Percentiles rank a stretch among this genome's conserved stretches.
Evolutionary conservation across 2,888 invertebrate genomes (phyloP).

Genomic region (Sminthurides aquaticus): DNA sequence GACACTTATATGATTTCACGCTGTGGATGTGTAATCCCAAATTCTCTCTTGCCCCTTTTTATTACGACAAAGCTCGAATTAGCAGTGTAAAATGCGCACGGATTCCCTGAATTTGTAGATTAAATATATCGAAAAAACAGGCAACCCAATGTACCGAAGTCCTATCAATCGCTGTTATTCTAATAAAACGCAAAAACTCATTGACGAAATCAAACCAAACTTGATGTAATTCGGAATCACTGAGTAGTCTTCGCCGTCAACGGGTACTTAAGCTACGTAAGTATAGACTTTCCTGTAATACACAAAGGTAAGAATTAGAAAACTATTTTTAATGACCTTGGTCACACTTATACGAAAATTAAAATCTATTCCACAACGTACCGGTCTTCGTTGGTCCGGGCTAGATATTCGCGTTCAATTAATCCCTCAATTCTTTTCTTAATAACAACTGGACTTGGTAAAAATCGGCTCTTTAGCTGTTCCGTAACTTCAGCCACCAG

Average conservation of each 20-base stretch:
- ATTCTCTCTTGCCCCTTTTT: not conserved
- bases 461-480: slow-evolving; percentile 90
- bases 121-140: not conserved
- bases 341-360: not conserved
- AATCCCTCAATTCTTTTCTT: slow-evolving; percentile 99
- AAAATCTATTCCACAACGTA: slow-evolving; percentile 40
- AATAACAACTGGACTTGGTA: slow-evolving; percentile 95
- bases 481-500: slow-evolving; percentile 96
- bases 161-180: not conserved
- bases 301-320: slow-evolving; percentile 17
- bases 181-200: not conserved
- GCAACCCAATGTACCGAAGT: not conserved
- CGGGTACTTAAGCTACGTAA: slow-evolving; percentile 70
- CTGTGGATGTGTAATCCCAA: not conserved
- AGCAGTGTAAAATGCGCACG: not conserved
- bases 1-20: not conserved
- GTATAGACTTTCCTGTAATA: slow-evolving; percentile 78
- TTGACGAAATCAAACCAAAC: not conserved
- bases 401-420: slow-evolving; percentile 97
- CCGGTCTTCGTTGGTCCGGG: slow-evolving; percentile 89
- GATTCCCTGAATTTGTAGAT: not conserved
- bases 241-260: not conserved
- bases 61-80: not conserved
- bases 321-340: not conserved
- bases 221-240: not conserved